Evolutionary conservation across 1,140 invertebrate genomes (phyloP).

Genomic region (Drosophila nannoptera): DNA sequence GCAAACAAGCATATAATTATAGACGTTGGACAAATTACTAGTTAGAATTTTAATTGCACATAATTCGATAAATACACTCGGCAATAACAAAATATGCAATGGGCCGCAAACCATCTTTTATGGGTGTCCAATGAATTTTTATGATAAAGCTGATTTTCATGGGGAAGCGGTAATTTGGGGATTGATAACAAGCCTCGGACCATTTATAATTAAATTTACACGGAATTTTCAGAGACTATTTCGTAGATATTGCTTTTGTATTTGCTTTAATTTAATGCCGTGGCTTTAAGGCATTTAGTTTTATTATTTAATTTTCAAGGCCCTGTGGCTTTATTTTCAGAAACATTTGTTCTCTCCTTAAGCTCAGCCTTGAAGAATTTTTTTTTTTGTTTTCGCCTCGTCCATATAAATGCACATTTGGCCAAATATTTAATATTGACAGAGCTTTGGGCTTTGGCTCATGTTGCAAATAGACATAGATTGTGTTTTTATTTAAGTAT

Average conservation of each 20-base stretch:
- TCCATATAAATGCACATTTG: constrained; percentile 2
- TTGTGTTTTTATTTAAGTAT: constrained; percentile 75
- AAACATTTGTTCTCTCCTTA: neutral
- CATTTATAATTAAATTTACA: too few relatives aligned
- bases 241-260: too few relatives aligned
- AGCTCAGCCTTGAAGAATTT: neutral
- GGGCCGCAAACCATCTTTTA: neutral
- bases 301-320: too few relatives aligned
- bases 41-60: constrained; percentile 20
- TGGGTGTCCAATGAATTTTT: neutral
- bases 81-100: neutral
- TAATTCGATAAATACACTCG: constrained; percentile 21
- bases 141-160: too few relatives aligned
- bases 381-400: neutral
- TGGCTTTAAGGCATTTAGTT: too few relatives aligned
- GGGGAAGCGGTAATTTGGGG: too few relatives aligned
- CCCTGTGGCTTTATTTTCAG: neutral
- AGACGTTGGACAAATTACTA: constrained; percentile 34
- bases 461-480: constrained; percentile 40
- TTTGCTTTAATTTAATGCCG: too few relatives aligned
- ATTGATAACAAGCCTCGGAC: too few relatives aligned
- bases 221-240: too few relatives aligned
- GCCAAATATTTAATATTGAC: constrained; percentile 44
- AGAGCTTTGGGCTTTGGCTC: neutral
- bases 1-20: constrained; percentile 36